Conservation (phyloP, 2,888 invertebrate genomes). For the Drosophila tripunctata region DNA sequence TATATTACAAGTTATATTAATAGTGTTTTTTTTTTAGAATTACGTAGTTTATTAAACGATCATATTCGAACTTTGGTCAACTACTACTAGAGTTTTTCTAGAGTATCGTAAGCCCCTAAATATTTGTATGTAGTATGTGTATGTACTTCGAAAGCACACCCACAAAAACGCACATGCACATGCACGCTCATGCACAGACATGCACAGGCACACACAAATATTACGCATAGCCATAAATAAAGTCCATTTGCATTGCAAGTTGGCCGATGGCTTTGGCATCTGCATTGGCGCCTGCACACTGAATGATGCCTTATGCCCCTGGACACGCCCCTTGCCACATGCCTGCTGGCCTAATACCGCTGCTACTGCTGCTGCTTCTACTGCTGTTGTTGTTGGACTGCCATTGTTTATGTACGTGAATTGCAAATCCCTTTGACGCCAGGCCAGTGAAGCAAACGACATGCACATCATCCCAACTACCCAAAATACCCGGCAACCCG, state of each 20-base stretch:
- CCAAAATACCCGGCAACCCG: neutral
- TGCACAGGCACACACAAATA: neutral
- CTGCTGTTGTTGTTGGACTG: slow-evolving; percentile 52
- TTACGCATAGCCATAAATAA: slow-evolving; percentile 65
- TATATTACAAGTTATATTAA: neutral
- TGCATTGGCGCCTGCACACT: slow-evolving; percentile 42
- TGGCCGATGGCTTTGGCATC: slow-evolving; percentile 46
- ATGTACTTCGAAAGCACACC: neutral
- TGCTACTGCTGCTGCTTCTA: slow-evolving; percentile 14
- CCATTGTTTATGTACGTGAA: slow-evolving; percentile 72
- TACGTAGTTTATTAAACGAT: neutral
- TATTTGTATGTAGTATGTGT: too few species aligned
- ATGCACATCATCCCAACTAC: neutral
- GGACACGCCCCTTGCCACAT: neutral
- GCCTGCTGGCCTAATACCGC: slow-evolving; percentile 17
- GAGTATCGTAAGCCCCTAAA: neutral
- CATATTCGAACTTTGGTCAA: neutral
- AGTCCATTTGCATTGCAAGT: slow-evolving; percentile 65
- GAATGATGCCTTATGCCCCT: slow-evolving; percentile 13
- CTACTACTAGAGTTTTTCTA: neutral
- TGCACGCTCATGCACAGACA: neutral
- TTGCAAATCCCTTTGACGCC: slow-evolving; percentile 61
- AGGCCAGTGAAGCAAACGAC: slow-evolving; percentile 17
- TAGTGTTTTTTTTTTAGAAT: neutral
- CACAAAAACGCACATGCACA: neutral